Base-by-base conservation (phyloP, 2,113 vertebrate species). In the Colinus virginianus region DNA sequence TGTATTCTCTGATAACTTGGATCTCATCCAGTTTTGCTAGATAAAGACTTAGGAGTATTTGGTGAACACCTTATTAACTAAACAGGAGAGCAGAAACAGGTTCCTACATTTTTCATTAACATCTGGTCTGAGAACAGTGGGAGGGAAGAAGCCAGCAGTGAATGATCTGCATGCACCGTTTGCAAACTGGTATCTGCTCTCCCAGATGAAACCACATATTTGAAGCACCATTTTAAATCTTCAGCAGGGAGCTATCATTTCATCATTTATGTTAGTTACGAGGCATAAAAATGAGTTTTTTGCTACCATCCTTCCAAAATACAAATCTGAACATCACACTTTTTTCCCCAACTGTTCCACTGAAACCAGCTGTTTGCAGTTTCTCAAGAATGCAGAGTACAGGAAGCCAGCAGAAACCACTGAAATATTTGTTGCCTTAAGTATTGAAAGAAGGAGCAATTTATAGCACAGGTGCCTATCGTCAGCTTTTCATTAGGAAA, bases 1-100 rank as follows among this genome's bases (percentile, higher is more conserved):
- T 95, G 91, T 90, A 87, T 95, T 93, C 69, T 87, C 84, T 87
- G 87, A 87, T 91, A 93, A 93, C 38, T 94, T 96, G 96, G 91
- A 90, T 89, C 56, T 79, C 68, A 79, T 95, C 89, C 94, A 93
- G 67, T 81, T 93, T 92, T 91, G 42, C 87, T 92, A 58, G 70
- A 94, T 89, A 89, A 89, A 95, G 71, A 88, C 84, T 94, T 90
- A 69, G 48, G 69, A 92, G 78, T 87, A 89, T 85, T 90, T 70
- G 32, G 71, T 87, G 89, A 90, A 36, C 89, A 91, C 55, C 81
- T 91, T 78, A 88, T 94, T 94, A 92, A 66, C 70, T 81, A 87
- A 95, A 91, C 51, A 79, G 49, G 67, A 67, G 70, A 87, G 78
- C 18, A 82, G 71, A 70, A 63, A 38, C 14, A 42, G 30, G 28